Evolutionary conservation across 2,113 vertebrate species (phyloP).

Genomic region (Ceuthmochares aereus): DNA sequence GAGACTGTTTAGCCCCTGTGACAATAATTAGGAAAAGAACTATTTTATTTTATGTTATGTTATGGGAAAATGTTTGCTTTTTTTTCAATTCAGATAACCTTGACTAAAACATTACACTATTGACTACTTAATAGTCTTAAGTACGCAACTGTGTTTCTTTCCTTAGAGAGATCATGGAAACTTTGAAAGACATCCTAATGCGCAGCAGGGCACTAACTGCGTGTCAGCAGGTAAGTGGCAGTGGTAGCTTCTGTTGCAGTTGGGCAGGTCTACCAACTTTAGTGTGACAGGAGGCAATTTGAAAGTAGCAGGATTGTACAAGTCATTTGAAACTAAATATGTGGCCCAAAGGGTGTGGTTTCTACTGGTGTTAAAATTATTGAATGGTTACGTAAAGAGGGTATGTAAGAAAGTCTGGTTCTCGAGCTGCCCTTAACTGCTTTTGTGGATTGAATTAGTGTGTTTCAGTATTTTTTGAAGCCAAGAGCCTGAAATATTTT

Average conservation of each 20-base stretch:
- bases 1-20: not conserved
- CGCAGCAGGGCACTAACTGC: conserved; percentile 45
- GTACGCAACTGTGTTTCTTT: conserved; percentile 14
- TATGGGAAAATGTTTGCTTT: not conserved
- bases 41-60: not conserved
- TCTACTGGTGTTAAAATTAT: not conserved
- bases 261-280: not conserved
- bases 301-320: not conserved
- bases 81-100: not conserved
- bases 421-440: not conserved
- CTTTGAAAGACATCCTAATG: not conserved
- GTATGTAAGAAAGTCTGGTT: not conserved
- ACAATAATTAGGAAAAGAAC: not conserved
- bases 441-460: not conserved
- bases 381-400: not conserved
- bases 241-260: not conserved
- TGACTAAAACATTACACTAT: not conserved
- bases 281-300: not conserved
- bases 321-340: not conserved
- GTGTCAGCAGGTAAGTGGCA: conserved; percentile 58
- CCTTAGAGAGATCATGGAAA: conserved; percentile 65
- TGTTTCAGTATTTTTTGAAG: not conserved
- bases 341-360: not conserved
- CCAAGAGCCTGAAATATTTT: not conserved
- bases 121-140: not conserved